Percentiles rank a stretch among this genome's conserved stretches.
Conservation (phyloP, 1,140 invertebrate species). For the Drosophila eugracilis region DNA sequence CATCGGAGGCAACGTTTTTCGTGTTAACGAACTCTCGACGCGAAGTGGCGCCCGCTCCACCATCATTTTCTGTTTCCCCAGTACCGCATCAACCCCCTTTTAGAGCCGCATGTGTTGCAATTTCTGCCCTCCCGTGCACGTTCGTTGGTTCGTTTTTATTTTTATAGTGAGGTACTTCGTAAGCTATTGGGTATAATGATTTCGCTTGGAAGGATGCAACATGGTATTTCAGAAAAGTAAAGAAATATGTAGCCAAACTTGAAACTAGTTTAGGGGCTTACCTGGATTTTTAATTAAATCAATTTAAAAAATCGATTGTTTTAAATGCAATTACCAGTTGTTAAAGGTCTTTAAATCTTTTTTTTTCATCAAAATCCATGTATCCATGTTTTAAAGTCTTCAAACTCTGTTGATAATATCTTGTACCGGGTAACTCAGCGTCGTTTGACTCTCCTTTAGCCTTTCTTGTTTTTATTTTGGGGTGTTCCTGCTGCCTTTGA, state of each 20-base stretch:
- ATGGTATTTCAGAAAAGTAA: no score
- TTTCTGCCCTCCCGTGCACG: constrained; percentile 57
- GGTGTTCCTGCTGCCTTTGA: constrained; percentile 48
- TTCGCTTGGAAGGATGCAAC: not conserved
- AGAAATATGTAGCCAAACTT: no score
- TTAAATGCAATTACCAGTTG: no score
- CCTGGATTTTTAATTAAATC: no score
- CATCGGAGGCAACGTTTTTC: constrained; percentile 54
- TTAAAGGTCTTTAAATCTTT: no score
- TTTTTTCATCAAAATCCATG: no score
- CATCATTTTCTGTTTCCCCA: constrained; percentile 12
- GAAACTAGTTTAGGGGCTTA: no score
- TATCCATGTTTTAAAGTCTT: no score
- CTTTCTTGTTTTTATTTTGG: constrained; percentile 45
- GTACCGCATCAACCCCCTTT: constrained; percentile 38
- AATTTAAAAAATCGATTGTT: no score
- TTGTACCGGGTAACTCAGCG: constrained; percentile 4
- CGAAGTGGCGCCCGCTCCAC: constrained; percentile 39
- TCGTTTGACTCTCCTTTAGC: not conserved
- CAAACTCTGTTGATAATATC: no score
- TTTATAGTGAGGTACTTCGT: constrained; percentile 28
- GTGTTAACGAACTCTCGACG: constrained; percentile 79
- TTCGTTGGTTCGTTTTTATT: constrained; percentile 46
- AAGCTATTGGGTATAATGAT: not conserved
- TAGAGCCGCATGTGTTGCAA: constrained; percentile 69